phyloP scores from a whole-genome alignment of 2,797 vertebrate genomes.

The Gymnocypris eckloni region DNA sequence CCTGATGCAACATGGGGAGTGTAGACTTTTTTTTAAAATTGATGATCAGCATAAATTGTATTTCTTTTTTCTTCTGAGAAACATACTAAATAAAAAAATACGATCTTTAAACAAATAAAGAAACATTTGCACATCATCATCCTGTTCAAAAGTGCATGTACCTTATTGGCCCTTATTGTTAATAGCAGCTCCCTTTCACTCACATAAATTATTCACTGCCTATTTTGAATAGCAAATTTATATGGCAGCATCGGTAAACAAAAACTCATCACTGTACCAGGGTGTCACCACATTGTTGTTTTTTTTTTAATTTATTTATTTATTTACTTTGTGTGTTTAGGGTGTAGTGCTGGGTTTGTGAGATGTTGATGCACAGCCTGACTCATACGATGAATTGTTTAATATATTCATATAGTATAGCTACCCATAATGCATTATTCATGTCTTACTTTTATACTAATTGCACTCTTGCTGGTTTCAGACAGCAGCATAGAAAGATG shows the following conservation, averaged over 20 bases:
- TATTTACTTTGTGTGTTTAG: not conserved
- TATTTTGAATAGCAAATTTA: not conserved
- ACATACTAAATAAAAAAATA: not conserved
- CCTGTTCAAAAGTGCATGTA: not conserved
- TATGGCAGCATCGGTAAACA: not conserved
- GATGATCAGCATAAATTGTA: not conserved
- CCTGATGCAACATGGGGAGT: not conserved
- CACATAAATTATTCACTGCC: not conserved
- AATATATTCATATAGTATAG: constrained; percentile 2
- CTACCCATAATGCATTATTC: not conserved
- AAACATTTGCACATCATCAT: not conserved
- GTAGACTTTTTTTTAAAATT: not conserved
- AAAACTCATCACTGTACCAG: not conserved
- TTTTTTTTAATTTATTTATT: not conserved
- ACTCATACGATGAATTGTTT: not conserved
- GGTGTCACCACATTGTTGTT: not conserved
- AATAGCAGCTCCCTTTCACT: not conserved
- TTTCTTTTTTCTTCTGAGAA: not conserved
- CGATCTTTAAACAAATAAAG: not conserved
- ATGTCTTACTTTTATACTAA: not conserved
- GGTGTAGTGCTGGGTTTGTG: not conserved
- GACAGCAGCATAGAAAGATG: not conserved
- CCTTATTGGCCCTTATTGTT: not conserved
- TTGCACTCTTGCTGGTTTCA: not conserved
- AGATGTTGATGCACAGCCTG: not conserved